Percentiles rank a stretch among this genome's conserved stretches.
Conservation (phyloP, 53 echinoderm and acorn worm genomes). For the Hippasteria phrygiana region DNA sequence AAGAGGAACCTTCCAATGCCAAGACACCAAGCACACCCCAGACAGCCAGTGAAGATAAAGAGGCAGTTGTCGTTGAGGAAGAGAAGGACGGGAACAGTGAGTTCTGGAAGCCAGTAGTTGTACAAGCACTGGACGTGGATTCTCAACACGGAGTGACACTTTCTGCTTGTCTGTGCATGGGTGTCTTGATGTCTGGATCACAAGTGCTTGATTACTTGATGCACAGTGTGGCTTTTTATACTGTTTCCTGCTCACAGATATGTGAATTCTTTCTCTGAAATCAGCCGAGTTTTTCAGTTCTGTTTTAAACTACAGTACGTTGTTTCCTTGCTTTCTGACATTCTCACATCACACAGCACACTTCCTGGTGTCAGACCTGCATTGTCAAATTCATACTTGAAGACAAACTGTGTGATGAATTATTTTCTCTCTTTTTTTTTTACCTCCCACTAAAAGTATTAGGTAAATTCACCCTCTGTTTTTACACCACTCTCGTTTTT, state of each 20-base stretch:
- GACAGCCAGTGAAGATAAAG: neutral
- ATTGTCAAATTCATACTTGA: no score
- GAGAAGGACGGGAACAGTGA: slow-evolving; percentile 36
- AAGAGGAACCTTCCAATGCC: neutral
- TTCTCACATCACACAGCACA: no score
- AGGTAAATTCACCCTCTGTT: no score
- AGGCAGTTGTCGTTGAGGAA: neutral
- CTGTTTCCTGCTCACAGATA: neutral
- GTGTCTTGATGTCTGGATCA: neutral
- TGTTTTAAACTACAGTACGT: neutral
- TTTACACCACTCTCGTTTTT: no score
- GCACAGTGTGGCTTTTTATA: slow-evolving; percentile 32
- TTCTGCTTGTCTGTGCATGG: neutral
- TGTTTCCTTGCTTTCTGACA: no score
- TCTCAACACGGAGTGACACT: slow-evolving; percentile 45
- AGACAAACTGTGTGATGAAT: no score
- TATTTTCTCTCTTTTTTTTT: no score
- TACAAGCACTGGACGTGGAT: slow-evolving; percentile 38
- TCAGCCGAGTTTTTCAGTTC: neutral
- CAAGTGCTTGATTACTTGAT: neutral
- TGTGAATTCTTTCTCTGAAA: neutral
- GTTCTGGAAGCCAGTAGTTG: slow-evolving; percentile 19
- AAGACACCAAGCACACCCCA: slow-evolving; percentile 19
- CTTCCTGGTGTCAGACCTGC: no score
- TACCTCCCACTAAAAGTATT: no score